Percentiles rank a stretch among this genome's conserved stretches.
Conservation (phyloP, 1,140 invertebrate species). For the Oryctes rhinoceros region DNA sequence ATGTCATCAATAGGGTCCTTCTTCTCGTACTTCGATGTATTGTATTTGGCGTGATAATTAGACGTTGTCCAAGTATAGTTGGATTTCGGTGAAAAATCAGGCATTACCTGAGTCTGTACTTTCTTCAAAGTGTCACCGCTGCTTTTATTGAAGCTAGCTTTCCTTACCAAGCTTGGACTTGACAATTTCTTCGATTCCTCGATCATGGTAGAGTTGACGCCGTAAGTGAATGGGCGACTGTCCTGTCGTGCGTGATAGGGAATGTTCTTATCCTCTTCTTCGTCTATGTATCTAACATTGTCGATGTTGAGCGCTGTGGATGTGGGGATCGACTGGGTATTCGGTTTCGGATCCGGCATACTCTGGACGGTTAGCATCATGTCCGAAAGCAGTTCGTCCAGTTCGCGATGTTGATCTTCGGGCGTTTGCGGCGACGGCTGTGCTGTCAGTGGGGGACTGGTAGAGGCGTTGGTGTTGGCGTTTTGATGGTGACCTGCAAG, state of each 20-base stretch:
- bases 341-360: constrained; percentile 69
- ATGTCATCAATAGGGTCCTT: constrained; percentile 59
- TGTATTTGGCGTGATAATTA: constrained; percentile 43
- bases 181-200: constrained; percentile 70
- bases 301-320: constrained; percentile 55
- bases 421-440: constrained; percentile 60
- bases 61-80: constrained; percentile 48
- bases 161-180: constrained; percentile 78
- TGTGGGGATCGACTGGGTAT: constrained; percentile 59
- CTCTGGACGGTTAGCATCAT: constrained; percentile 85
- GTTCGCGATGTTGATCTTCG: constrained; percentile 66
- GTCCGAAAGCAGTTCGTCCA: constrained; percentile 79
- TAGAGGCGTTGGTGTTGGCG: constrained; percentile 60
- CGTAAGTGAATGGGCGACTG: constrained; percentile 84
- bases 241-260: constrained; percentile 85
- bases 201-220: constrained; percentile 66
- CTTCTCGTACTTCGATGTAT: constrained; percentile 47
- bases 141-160: constrained; percentile 65
- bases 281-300: constrained; percentile 60
- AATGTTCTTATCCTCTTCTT: constrained; percentile 68
- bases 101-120: constrained; percentile 59
- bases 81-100: constrained; percentile 48
- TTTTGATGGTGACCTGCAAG: constrained; percentile 59
- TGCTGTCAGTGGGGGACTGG: constrained; percentile 58
- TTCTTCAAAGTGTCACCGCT: constrained; percentile 54